Evolutionary conservation across 2,113 vertebrate species (phyloP), one percentile per base, ranked within the genome.

Genomic region (Hymenochirus boettgeri): DNA sequence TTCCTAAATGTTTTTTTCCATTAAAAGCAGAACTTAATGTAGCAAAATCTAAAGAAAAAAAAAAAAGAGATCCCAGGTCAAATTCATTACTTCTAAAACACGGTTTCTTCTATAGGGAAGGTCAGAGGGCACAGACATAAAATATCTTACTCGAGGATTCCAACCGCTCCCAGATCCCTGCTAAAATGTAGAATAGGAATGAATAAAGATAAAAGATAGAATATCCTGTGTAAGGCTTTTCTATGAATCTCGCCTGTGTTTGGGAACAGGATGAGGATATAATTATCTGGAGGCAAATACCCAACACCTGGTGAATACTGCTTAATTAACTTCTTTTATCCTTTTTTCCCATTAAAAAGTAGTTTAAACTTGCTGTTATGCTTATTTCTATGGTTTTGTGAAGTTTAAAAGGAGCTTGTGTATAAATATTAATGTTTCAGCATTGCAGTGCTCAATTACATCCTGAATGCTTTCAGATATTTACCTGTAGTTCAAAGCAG

Each of bases 391-490:
- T 52, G 46, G 31, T 59, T 67, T 67, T 53, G 56, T 39, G 19
- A 59, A 25, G 33, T 57, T 67, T 53, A 39, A 27, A 67, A 60
- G 60, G 65, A 67, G 47, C 45, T 52, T 67, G 48, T 67, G 57
- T 67, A 67, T 67, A 67, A 67, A 67, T 67, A 67, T 60, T 67
- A 67, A 67, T 67, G 65, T 59, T 58, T 58, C 48, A 60, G 65
- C 65, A 67, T 53, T 67, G 57, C 65, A 60, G 55, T 35, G 19
- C 35, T 67, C 65, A 60, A 67, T 67, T 67, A 67, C 57, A 52
- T 67, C 57, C 65, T 23, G 65, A 67, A 67, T 65, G 54, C 47
- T 53, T 72, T 67, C 55, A 66, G 50, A 27, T 61, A 63, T 75
- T 67, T 58, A 57, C 19, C 13, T 37, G 35, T 46, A 50, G 65